Conservation (phyloP, 2,113 vertebrate genomes). For the Donacobius atricapilla region DNA sequence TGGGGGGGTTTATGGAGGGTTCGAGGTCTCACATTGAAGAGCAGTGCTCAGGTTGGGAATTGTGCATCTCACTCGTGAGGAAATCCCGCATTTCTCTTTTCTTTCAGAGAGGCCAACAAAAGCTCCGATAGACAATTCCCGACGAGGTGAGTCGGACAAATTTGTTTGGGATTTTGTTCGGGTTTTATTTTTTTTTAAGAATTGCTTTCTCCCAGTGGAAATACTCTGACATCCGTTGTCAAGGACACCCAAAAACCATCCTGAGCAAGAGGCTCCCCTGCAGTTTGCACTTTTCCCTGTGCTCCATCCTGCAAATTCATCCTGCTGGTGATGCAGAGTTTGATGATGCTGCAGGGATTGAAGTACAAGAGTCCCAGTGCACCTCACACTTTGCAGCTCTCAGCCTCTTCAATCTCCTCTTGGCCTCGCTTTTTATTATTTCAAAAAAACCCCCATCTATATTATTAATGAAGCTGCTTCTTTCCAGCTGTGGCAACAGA, state of each 20-base stretch:
- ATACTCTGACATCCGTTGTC: background rate
- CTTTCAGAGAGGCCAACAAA: constrained; percentile 63
- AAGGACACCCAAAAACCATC: background rate
- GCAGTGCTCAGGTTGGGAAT: background rate
- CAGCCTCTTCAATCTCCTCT: background rate
- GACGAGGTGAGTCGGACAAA: constrained; percentile 29
- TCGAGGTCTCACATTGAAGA: background rate
- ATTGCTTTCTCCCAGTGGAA: background rate
- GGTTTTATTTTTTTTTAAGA: background rate
- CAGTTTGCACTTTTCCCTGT: background rate
- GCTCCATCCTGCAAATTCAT: background rate
- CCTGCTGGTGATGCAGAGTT: background rate
- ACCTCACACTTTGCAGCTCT: background rate
- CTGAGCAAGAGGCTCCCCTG: background rate
- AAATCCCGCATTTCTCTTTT: background rate
- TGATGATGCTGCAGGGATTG: background rate
- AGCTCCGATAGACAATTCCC: constrained; percentile 12
- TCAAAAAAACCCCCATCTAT: background rate
- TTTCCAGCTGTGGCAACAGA: constrained; percentile 53
- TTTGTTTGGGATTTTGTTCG: background rate
- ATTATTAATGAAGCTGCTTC: background rate
- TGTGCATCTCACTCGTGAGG: background rate
- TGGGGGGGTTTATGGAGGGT: background rate
- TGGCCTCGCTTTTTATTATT: background rate
- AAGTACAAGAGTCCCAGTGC: background rate